Percentiles rank a stretch among this genome's conserved stretches.
Evolutionary conservation across 2,797 vertebrate species (phyloP).

Genomic region (Sebastes umbrosus): DNA sequence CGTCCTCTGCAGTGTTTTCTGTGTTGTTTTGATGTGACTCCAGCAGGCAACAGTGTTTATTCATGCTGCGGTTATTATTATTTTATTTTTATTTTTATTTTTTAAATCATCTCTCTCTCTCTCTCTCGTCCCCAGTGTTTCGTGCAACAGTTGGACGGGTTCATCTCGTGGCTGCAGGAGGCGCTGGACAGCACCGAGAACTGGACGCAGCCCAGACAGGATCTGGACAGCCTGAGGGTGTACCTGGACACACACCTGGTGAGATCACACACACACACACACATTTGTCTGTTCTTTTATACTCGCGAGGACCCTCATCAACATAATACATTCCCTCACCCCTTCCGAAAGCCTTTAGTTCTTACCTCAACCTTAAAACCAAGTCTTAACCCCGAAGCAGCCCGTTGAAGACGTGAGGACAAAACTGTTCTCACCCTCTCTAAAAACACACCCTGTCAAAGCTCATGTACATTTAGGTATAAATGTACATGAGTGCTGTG

Average conservation of each 20-base stretch:
- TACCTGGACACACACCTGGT: constrained; percentile 99
- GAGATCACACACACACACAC: constrained; percentile 64
- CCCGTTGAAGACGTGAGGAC: neutral
- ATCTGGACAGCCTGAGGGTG: constrained; percentile 89
- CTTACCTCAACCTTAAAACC: neutral
- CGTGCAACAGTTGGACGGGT: constrained; percentile 93
- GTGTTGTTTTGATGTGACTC: constrained; percentile 24
- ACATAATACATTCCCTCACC: neutral
- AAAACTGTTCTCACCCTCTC: neutral
- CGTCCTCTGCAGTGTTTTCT: neutral
- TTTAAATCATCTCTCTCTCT: neutral
- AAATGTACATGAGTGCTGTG: neutral
- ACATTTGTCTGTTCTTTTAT: neutral
- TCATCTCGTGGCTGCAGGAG: constrained; percentile 95
- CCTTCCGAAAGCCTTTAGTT: neutral
- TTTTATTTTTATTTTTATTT: neutral
- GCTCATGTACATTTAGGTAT: neutral
- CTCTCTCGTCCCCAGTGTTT: constrained; percentile 83
- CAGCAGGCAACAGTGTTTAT: neutral
- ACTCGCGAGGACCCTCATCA: neutral
- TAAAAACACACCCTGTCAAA: neutral
- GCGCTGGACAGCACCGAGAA: constrained; percentile 95
- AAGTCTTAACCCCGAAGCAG: neutral
- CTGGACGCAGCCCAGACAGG: constrained; percentile 93
- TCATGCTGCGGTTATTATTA: neutral